A percentile compares a stretch with the other conserved stretches of the same genome.
These are phyloP conservation scores for Trachymyrmex cornetzi DNA, from an alignment of 1,140 invertebrate genomes.

Conservation along the genomic window DNA sequence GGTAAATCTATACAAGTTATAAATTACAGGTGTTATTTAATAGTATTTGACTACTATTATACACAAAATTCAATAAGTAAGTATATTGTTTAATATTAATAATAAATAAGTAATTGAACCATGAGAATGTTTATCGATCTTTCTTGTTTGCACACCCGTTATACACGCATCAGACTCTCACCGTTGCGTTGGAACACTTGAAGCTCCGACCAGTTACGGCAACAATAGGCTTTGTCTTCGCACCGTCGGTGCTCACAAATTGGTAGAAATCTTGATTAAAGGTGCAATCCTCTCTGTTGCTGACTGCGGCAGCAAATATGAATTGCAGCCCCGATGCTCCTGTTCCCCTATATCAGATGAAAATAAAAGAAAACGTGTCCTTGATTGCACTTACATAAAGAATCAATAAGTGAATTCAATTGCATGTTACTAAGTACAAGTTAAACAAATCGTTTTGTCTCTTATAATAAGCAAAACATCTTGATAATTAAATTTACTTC, in stretches of 20 bases:
- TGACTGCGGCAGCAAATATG: slow-evolving; percentile 80
- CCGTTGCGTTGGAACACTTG: slow-evolving; percentile 85
- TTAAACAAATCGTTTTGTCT: no score
- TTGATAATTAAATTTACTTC: no score
- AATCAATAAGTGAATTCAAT: slow-evolving; percentile 53
- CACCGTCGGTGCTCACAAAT: slow-evolving; percentile 86
- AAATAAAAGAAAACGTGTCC: slow-evolving; percentile 75
- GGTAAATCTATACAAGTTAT: neutral
- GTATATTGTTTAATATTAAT: slow-evolving; percentile 11
- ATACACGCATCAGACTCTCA: slow-evolving; percentile 77
- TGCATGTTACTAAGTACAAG: neutral
- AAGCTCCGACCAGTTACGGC: slow-evolving; percentile 86
- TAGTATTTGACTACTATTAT: neutral
- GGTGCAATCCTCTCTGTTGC: slow-evolving; percentile 85
- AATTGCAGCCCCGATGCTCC: slow-evolving; percentile 80
- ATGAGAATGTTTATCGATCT: neutral
- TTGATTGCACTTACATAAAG: slow-evolving; percentile 45
- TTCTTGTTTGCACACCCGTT: slow-evolving; percentile 74
- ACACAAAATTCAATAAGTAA: neutral
- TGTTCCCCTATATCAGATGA: slow-evolving; percentile 67
- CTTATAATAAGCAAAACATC: no score
- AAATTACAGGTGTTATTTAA: neutral
- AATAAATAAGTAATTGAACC: neutral
- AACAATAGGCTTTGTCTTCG: slow-evolving; percentile 87
- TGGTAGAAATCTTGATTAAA: slow-evolving; percentile 87